These are phyloP conservation scores for Bombus picipes DNA, from an alignment of 1,140 invertebrate genomes.

Conservation along the genomic window DNA sequence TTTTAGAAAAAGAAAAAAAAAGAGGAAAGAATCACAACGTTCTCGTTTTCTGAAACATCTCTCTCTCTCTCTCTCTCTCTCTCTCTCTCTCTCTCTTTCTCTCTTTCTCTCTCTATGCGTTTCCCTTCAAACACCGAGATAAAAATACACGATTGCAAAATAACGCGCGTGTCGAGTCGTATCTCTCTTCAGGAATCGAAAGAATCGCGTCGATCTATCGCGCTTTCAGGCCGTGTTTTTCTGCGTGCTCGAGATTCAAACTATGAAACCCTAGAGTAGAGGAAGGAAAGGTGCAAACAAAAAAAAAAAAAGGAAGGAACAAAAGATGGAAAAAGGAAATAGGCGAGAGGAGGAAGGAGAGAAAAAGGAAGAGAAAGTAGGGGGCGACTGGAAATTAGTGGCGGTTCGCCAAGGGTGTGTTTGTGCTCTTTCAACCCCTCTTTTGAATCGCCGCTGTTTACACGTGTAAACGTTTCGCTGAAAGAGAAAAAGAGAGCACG, in stretches of 20 bases:
- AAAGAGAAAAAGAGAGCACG: background rate
- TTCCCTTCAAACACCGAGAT: too few relatives aligned
- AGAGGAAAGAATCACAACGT: too few relatives aligned
- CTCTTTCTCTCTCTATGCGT: too few relatives aligned
- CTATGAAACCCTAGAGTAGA: background rate
- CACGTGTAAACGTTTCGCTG: background rate
- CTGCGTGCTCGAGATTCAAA: background rate
- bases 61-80: too few relatives aligned
- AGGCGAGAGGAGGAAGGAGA: background rate
- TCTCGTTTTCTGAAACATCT: too few relatives aligned
- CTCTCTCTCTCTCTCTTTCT: too few relatives aligned
- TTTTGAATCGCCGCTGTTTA: background rate
- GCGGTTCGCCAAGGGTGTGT: background rate
- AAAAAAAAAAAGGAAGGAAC: background rate
- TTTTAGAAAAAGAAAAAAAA: too few relatives aligned
- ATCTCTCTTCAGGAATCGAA: too few relatives aligned
- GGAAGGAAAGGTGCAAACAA: background rate
- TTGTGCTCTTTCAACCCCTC: background rate
- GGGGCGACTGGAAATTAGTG: slow-evolving; percentile 3
- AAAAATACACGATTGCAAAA: too few relatives aligned
- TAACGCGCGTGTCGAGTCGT: too few relatives aligned
- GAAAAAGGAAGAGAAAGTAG: background rate
- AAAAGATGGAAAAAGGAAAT: too few relatives aligned
- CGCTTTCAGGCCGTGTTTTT: background rate
- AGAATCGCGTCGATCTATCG: background rate